Percentiles rank a stretch among this genome's conserved stretches.
phyloP scores from a whole-genome alignment of 1,140 invertebrate genomes.

The Cydia strobilella region DNA sequence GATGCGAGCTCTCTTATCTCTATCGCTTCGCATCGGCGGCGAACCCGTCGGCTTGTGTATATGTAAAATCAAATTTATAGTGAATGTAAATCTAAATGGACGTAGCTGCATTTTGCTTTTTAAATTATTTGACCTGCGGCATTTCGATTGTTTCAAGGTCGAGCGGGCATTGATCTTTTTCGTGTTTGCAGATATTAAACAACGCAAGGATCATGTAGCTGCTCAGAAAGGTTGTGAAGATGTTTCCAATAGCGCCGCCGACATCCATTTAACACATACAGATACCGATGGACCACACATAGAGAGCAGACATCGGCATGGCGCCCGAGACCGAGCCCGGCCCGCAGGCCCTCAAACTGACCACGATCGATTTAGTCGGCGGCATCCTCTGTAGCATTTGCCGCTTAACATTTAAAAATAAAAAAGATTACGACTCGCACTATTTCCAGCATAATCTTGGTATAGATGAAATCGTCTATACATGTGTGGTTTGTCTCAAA shows the following conservation, averaged over 20 bases:
- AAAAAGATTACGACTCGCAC: constrained; percentile 67
- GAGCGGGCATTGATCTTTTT: constrained; percentile 33
- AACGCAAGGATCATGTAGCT: constrained; percentile 65
- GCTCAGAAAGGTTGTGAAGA: constrained; percentile 47
- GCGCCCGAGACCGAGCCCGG: constrained; percentile 35
- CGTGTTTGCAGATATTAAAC: constrained; percentile 53
- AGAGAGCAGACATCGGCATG: constrained; percentile 52
- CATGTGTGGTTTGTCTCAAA: constrained; percentile 66
- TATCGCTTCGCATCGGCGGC: neutral
- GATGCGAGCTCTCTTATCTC: constrained; percentile 36
- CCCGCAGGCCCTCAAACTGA: constrained; percentile 49
- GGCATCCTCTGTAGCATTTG: constrained; percentile 70
- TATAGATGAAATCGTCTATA: constrained; percentile 56
- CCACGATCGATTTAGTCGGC: constrained; percentile 69
- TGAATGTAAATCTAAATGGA: neutral
- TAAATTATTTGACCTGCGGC: neutral
- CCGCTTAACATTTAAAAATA: constrained; percentile 57
- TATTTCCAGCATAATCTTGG: constrained; percentile 55
- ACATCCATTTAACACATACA: constrained; percentile 64
- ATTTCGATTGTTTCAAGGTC: constrained; percentile 21
- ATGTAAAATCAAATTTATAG: neutral
- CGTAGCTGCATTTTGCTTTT: neutral
- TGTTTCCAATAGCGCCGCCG: constrained; percentile 57
- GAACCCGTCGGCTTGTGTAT: neutral
- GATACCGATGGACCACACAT: constrained; percentile 67